Percentiles rank a stretch among this genome's conserved stretches.
Conservation (phyloP, 2,797 vertebrate species). For the Onychomys torridus region DNA sequence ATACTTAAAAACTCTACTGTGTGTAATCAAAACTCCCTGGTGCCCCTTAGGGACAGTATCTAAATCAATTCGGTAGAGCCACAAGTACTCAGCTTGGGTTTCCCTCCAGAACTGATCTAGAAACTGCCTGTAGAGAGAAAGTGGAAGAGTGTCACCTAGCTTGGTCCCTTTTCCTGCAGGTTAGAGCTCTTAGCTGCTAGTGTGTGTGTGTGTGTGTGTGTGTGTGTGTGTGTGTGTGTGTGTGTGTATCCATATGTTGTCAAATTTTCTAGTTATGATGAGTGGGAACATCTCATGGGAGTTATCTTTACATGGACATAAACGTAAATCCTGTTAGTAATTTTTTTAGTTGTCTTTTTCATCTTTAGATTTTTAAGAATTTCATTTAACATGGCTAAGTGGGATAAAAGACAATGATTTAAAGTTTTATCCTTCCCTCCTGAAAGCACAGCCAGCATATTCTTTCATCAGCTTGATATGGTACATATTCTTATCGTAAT, state of each 20-base stretch:
- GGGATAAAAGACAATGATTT: not conserved
- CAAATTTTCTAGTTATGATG: not conserved
- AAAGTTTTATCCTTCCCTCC: not conserved
- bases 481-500: too few relatives aligned
- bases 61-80: not conserved
- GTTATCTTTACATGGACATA: not conserved
- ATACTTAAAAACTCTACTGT: too few relatives aligned
- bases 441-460: too few relatives aligned
- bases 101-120: not conserved
- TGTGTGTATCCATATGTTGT: not conserved
- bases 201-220: not conserved
- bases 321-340: not conserved
- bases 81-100: not conserved
- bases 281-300: fast-evolving
- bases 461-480: too few relatives aligned
- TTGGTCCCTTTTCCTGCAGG: not conserved
- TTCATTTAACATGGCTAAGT: not conserved
- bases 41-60: fast-evolving
- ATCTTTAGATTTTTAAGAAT: not conserved
- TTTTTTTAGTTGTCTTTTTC: not conserved
- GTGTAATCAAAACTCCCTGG: too few relatives aligned
- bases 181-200: not conserved
- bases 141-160: fast-evolving
- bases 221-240: not conserved
- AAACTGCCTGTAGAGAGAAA: not conserved